Evolutionary conservation across 1,140 invertebrate genomes (phyloP), one percentile per base, ranked within the genome.

Genomic region (Drosophila aff.): DNA sequence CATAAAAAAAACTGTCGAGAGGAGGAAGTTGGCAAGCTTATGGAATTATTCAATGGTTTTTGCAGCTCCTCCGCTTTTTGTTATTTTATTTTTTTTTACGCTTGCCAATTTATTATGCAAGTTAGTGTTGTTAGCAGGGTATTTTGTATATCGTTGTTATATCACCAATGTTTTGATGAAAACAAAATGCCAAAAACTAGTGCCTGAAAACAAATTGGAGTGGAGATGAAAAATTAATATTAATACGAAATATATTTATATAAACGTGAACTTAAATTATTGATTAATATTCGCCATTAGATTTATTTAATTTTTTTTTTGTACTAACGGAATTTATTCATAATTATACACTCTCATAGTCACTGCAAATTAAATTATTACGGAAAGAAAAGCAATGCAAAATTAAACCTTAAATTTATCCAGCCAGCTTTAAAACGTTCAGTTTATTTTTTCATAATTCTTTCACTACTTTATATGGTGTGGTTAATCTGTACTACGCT

Each of bases 31-130:
- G 31, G 15, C 41, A 72, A 43, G 69, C 46, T 72, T 41, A 71
- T 72, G 53, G 67, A 72, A 72, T 72, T 73, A 50, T 59, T 50
- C 13, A 71, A 73, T 73, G 33, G 58, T 72, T 69, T 69, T 71
- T 26, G 52, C 52, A 23, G 38, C 52, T 49, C 26, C 28, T 10
- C 28, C 2, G 18, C 7, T 10, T 10, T 59, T 41, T 67, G 41
- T 46, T 69, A 41, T 72, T 47, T 69, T 28, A 8, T 50, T 36
- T 71, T 36, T 23, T 69, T 31, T 71, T 47, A 49, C 46, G 71
- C 41, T 59, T 13, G 38, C 44, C 21, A 73, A 50, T 72, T 43
- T 43, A 50, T 73, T 73, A 73, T 72, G 69, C 67, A 73, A 73
- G 36, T 1, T 59, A 41, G 52, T 69, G 28, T 58, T 49, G 66